A percentile compares a stretch with the other conserved stretches of the same genome.
These are phyloP conservation scores for Nibea coibor DNA, from an alignment of 2,113 vertebrate genomes.

Conservation along the genomic window DNA sequence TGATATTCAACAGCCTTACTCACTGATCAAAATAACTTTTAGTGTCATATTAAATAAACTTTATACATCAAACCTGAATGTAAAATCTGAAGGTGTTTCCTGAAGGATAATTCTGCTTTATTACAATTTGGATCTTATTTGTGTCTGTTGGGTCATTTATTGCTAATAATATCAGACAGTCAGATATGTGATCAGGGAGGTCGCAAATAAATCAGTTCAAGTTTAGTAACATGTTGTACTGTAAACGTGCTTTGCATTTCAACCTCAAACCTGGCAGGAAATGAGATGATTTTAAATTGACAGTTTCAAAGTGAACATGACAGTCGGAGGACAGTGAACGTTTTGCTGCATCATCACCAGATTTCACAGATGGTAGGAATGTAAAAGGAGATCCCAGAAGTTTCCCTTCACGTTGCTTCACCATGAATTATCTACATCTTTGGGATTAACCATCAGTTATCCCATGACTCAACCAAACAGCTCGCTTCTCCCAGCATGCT, in stretches of 20 bases:
- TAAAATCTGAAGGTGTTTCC: background rate
- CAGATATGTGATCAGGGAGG: background rate
- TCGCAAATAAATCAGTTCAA: background rate
- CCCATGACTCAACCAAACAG: constrained; percentile 5
- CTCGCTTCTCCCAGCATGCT: background rate
- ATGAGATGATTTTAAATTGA: background rate
- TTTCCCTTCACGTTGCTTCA: constrained; percentile 15
- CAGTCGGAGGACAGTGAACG: background rate
- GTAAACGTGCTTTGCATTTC: background rate
- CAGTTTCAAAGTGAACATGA: background rate
- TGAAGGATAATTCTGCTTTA: background rate
- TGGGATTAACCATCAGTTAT: constrained; percentile 37
- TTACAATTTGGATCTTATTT: background rate
- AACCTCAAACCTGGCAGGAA: background rate
- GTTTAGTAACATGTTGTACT: background rate
- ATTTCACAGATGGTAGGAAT: background rate
- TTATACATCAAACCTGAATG: background rate
- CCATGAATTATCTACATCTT: constrained; percentile 33
- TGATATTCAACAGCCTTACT: background rate
- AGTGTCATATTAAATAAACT: background rate
- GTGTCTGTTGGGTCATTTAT: background rate
- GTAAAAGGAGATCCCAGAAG: constrained; percentile 16
- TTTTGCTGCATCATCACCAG: background rate
- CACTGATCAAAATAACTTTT: background rate
- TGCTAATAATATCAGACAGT: background rate